Percentiles rank a stretch among this genome's conserved stretches.
phyloP scores from a whole-genome alignment of 2,888 invertebrate genomes.

The Bursaphelenchus okinawaensis region DNA sequence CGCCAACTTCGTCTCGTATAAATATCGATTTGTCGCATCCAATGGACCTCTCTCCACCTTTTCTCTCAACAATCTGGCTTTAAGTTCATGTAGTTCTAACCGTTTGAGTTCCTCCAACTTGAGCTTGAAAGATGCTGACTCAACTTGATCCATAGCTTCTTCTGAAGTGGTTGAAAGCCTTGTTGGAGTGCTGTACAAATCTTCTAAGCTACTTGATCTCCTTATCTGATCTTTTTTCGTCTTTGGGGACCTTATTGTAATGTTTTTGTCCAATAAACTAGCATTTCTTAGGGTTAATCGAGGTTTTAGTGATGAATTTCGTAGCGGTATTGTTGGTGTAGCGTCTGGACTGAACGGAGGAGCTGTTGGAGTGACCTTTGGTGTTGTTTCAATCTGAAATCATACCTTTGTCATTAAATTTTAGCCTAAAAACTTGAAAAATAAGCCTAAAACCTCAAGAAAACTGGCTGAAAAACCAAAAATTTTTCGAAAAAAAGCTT shows the following conservation, averaged over 20 bases:
- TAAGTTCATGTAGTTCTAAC: conserved; percentile 5
- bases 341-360: neutral
- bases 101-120: conserved; percentile 5
- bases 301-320: neutral
- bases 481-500: too few relatives aligned
- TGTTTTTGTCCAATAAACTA: neutral
- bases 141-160: neutral
- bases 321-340: neutral
- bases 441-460: too few relatives aligned
- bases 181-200: too few relatives aligned
- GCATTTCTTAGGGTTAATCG: neutral
- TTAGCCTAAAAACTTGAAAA: too few relatives aligned
- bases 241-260: neutral
- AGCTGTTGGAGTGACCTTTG: neutral
- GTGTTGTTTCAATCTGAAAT: too few relatives aligned
- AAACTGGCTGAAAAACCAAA: too few relatives aligned
- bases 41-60: conserved; percentile 41
- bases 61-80: conserved; percentile 22
- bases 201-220: too few relatives aligned
- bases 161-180: too few relatives aligned
- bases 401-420: too few relatives aligned
- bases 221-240: neutral
- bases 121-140: conserved; percentile 2
- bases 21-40: conserved; percentile 28
- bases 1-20: conserved; percentile 42